Evolutionary conservation across 2,113 vertebrate species (phyloP), one percentile per base, ranked within the genome.

Genomic region (Leiothrix lutea): DNA sequence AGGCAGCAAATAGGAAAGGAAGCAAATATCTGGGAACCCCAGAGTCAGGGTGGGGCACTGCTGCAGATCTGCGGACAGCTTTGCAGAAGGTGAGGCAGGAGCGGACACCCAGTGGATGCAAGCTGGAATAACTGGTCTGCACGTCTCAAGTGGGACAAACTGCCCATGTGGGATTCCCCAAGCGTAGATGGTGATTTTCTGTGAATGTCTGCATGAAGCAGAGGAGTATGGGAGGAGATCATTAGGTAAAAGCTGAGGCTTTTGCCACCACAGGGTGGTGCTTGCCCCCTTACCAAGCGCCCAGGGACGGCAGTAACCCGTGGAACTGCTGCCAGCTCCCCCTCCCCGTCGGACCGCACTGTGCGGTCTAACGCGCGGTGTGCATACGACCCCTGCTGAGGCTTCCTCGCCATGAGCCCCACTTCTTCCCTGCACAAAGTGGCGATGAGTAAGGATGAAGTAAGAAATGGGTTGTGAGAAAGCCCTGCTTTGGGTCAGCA

Each of bases 191-290:
- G 35, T 24, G 21, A 25, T 71, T 88, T 85, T 73, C 48, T 48
- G 12, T n/a, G 7, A 57, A 11, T 18, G 58, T 38, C 54, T 72
- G 9, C 26, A 5, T 7, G 23, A 71, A 79, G 28, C 25, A 42
- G 21, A 5, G 13, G 17, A 17, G 51, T 8, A 4, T 33, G 20
- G 20, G 6, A 88, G 35, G 7, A 67, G n/a, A n/a, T 40, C 11
- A 0, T 13, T 28, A 38, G 23, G 45, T 66, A 65, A 73, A 69
- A 81, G 35, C 50, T n/a, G 24, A 61, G 22, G 25, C 26, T 78
- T 85, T 90, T 89, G 53, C 77, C 84, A 72, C 73, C 94, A 94
- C 89, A 79, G 65, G 86, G 93, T 96, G 91, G 66, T 95, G 89
- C 57, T 31, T 84, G 56, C 17, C 51, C 35, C 57, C n/a, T 77